Evolutionary conservation across 2,888 invertebrate genomes (phyloP), one percentile per base, ranked within the genome.

Genomic region (Serrognathus titanus): DNA sequence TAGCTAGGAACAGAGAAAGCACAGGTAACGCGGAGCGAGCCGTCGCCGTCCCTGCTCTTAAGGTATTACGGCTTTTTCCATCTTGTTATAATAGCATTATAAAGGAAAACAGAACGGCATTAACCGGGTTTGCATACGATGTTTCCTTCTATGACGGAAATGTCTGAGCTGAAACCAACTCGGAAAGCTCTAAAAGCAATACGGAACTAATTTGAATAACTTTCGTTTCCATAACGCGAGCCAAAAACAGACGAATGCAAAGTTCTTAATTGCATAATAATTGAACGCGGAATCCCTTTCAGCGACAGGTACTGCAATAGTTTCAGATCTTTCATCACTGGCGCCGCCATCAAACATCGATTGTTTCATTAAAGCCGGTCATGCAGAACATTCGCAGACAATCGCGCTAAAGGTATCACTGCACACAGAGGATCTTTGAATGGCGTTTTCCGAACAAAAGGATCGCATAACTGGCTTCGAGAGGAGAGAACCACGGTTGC

Each of bases 21-120:
- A 39, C 54, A 54, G 54, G 54, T 54, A 54, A 48, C 48, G 49
- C 43, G 43, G 48, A 49, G 43, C 48, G 54, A 43, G 31, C 53
- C 50, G 41, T 51, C 39, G 41, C 55, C 58, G 43, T 51, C 45
- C 51, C 54, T 55, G 55, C 62, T 64, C 62, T 66, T 65, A 65
- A 63, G 59, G 65, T 63, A 63, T 66, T 65, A 65, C 58, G 61
- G 58, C 24, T 60, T 65, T 65, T 66, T 65, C 64, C 62, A 60
- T 64, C 64, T 64, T 62, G 66, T 66, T 66, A 65, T 65, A 65
- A 65, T 64, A 66, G 64, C 62, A 63, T 65, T 65, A 64, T 60
- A 62, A 59, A 64, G 54, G 54, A 54, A 54, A 54, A 54, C 54
- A 54, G 54, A 54, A 54, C 37, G 40, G 49, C 54, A 54, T 54